Conservation (phyloP, 1,140 invertebrate species). For the Aphaenogaster ashmeadi region DNA sequence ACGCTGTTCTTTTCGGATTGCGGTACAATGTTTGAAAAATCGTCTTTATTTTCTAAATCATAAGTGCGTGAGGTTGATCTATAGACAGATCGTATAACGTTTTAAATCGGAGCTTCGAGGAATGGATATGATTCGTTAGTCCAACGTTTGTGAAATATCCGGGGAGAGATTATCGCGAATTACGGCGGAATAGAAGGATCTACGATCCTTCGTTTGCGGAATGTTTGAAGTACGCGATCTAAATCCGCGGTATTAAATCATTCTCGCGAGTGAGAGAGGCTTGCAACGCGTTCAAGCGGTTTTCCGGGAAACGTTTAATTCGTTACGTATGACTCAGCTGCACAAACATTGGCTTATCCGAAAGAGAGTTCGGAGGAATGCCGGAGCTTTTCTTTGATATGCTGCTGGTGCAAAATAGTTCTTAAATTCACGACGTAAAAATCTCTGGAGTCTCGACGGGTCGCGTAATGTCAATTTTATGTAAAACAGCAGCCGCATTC, state of each 20-base stretch:
- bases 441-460: background rate
- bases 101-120: background rate
- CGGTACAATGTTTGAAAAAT: background rate
- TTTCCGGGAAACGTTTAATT: conserved; percentile 48
- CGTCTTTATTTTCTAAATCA: background rate
- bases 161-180: conserved; percentile 40
- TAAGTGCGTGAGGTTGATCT: background rate
- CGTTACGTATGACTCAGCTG: conserved; percentile 60
- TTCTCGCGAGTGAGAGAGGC: conserved; percentile 26
- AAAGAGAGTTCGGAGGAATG: conserved; percentile 50
- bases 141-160: conserved; percentile 40
- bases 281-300: conserved; percentile 34
- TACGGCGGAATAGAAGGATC: conserved; percentile 48
- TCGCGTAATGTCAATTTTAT: conserved; percentile 21
- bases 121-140: conserved; percentile 43
- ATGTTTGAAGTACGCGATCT: conserved; percentile 39
- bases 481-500: conserved; percentile 28
- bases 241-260: conserved; percentile 51
- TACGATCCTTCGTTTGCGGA: conserved; percentile 44
- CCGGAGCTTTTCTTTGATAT: conserved; percentile 48
- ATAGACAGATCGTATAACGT: background rate
- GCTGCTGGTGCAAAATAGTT: conserved; percentile 19
- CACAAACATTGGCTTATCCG: conserved; percentile 41
- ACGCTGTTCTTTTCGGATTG: background rate
- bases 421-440: conserved; percentile 45